Base-by-base conservation (phyloP, 2,888 invertebrate genomes). In the Anthophora plumipes region DNA sequence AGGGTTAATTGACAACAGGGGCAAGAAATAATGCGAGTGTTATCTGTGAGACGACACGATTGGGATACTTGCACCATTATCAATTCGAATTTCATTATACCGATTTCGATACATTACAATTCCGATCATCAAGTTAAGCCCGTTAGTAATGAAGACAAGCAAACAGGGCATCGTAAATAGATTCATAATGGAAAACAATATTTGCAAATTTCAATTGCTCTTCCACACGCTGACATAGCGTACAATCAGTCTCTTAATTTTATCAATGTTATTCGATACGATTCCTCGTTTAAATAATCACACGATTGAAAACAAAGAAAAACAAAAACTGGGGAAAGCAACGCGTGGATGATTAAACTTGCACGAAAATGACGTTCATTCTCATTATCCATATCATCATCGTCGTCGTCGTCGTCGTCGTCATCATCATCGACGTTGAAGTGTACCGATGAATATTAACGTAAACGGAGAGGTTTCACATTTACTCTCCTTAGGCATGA, bases 191-290 rank as follows among this genome's bases (percentile, higher is more conserved):
- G 9, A 64, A 43, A 41, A 41, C 22, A 25, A 25, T 17, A 37
- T 39, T 57, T 50, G 57, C 48, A 25, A 52, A 57, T 70, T 60
- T 82, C 37, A 57, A 69, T 57, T 20, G 31, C 1, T 25, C 31
- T 46, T 60, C 64, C 48, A 54, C 37, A 72, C 59, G 43, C 37
- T 20, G 50, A 22, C 8, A 50, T 46, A 41, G 54, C 39, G 54
- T 50, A 43, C 50, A 43, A 60, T 82, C 82, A 80, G 80, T 82
- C 70, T 80, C 73, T 77, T 73, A 20, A 73, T 57, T 70, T 70
- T 50, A 14, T 22, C 7, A 37, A 25, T n/a, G 8, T 67, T 46
- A n/a, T 2, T 20, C 22, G n/a, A 63, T 31, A 17, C n/a, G 52
- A 55, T 60, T 54, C 12, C 68, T 61, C 48, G n/a, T 31, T 37